phyloP scores from a whole-genome alignment of 2,113 vertebrate species.

The Corynorhinus townsendii region DNA sequence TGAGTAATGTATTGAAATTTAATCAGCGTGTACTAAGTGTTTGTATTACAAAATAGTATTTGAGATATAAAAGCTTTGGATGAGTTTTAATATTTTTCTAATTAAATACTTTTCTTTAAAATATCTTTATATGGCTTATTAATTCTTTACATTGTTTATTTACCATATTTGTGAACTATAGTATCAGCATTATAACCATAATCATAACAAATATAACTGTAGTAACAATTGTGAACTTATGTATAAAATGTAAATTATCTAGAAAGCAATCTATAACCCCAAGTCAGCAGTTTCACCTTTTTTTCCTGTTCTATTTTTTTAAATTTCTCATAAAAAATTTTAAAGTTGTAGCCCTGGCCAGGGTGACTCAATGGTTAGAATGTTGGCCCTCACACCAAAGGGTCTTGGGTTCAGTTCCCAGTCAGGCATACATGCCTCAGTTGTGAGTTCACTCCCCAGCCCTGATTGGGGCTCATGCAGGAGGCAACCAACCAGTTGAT shows the following conservation, averaged over 20 bases:
- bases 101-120: not conserved
- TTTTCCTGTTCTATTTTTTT: not conserved
- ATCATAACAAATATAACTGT: not conserved
- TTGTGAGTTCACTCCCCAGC: too few species aligned
- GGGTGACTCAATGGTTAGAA: too few species aligned
- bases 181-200: not conserved
- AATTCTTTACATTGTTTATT: not conserved
- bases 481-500: too few species aligned
- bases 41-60: not conserved
- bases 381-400: too few species aligned
- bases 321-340: conserved; percentile 3
- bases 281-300: not conserved
- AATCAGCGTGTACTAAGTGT: not conserved
- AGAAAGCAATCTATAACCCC: not conserved
- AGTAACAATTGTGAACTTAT: not conserved
- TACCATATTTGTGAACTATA: not conserved
- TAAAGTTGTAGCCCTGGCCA: not conserved
- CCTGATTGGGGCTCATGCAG: too few species aligned
- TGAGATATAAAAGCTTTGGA: not conserved
- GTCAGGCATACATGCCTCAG: too few species aligned
- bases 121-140: not conserved
- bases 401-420: too few species aligned
- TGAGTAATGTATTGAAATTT: conserved; percentile 66
- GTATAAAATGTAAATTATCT: not conserved
- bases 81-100: not conserved